Base-by-base conservation (phyloP, 2,888 invertebrate species). In the Volucella inflata region DNA sequence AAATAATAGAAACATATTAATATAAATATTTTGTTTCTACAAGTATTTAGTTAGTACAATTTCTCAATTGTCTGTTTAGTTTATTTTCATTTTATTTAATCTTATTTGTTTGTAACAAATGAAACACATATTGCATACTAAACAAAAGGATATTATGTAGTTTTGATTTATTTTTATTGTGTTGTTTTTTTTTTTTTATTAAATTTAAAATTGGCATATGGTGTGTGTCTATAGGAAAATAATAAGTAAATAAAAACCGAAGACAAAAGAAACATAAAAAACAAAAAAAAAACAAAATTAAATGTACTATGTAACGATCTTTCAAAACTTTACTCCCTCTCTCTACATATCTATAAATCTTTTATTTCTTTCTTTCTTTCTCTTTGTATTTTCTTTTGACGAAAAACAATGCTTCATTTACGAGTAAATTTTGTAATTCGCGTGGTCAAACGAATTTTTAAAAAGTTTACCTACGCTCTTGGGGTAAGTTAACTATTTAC, bases 41-140 rank as follows among this genome's bases (percentile, higher is more conserved):
- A 12, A 84, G 75, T n/a, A 57, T 71, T 84, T 84, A 84, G 72
- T 84, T 84, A 82, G 75, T 60, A 46, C 74, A 80, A 80, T 87
- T 48, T 65, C 79, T 64, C 60, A 48, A 71, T 67, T 44, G 36
- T 68, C 53, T 48, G 14, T 44, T 62, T 62, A 21, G 42, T 53
- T 55, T 57, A 53, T 60, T 12, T n/a, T 21, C 40, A 59, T 12
- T 51, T 68, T 70, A 38, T 59, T 30, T 48, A 57, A 21, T 8
- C 48, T 74, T 40, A 60, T 79, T 67, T 62, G 60, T 44, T 70
- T 59, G 51, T 64, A 62, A 81, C n/a, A 75, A 74, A 38, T 30
- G 55, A 50, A 83, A 76, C 67, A 79, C 79, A 87, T n/a, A n/a
- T 72, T 74, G 81, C 44, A 67, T 68, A 88, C 88, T 89, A 83